Percentiles rank a stretch among this genome's conserved stretches.
Conservation (phyloP, 1,140 invertebrate genomes). For the Diachasma alloeum region DNA sequence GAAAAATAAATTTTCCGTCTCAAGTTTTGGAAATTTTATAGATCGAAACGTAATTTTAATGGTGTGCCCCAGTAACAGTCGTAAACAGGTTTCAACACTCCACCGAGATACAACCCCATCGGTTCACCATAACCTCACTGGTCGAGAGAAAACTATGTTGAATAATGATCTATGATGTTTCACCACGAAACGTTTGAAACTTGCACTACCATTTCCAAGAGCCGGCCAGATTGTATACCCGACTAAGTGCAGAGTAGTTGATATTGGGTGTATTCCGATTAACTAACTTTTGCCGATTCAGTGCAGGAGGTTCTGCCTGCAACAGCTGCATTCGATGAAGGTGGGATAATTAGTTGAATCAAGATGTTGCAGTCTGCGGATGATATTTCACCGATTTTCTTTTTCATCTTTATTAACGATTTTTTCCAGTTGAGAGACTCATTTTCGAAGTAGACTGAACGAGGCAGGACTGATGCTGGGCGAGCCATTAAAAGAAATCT, state of each 20-base stretch:
- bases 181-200: constrained; percentile 19
- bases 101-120: not conserved
- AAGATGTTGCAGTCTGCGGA: not conserved
- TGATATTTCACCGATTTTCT: not conserved
- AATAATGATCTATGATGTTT: constrained; percentile 58
- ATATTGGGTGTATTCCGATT: not conserved
- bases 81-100: not conserved
- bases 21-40: no score
- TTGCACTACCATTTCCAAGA: not conserved
- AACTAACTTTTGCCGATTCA: not conserved
- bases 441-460: no score
- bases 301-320: not conserved
- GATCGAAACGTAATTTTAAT: no score
- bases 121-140: not conserved
- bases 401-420: not conserved
- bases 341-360: not conserved
- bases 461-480: not conserved
- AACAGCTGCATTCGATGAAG: not conserved
- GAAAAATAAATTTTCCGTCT: no score
- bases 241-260: not conserved
- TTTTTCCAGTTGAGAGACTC: not conserved
- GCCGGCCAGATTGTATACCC: not conserved
- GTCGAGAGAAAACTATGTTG: constrained; percentile 40
- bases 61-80: not conserved
- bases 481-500: not conserved